Conservation (phyloP, 2,113 vertebrate species). For the Phycodurus eques region DNA sequence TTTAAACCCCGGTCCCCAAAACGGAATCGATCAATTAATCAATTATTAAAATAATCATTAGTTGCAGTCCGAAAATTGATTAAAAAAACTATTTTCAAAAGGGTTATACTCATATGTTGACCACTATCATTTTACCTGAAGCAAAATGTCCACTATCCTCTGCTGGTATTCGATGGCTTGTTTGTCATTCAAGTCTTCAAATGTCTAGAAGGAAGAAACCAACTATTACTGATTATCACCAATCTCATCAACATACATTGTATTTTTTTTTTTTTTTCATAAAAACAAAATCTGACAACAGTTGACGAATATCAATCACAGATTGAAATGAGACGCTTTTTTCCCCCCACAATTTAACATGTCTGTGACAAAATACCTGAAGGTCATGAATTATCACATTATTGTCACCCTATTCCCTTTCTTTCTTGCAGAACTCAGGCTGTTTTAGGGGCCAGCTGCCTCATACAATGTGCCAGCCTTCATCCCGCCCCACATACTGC, state of each 20-base stretch:
- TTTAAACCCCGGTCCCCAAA: no score
- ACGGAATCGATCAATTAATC: no score
- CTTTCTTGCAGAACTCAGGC: no score
- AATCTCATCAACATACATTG: not conserved
- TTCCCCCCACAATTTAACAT: no score
- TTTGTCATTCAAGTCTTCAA: slow-evolving; percentile 98
- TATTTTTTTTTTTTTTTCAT: not conserved
- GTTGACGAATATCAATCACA: no score
- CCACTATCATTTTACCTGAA: slow-evolving; percentile 77
- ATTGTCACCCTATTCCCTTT: no score
- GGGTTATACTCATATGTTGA: not conserved
- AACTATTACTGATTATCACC: not conserved
- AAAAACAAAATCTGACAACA: not conserved
- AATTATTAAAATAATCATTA: no score
- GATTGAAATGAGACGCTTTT: no score
- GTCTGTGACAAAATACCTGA: no score
- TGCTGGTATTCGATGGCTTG: slow-evolving; percentile 98
- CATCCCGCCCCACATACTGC: no score
- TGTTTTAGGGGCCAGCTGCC: no score
- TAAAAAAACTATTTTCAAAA: not conserved
- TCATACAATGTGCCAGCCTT: no score
- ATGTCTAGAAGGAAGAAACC: slow-evolving; percentile 79
- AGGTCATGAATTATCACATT: not conserved
- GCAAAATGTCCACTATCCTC: slow-evolving; percentile 94
- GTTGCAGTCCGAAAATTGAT: not conserved